These are phyloP conservation scores for Leptonema lineaticorne DNA, from an alignment of 1,140 invertebrate species.

Conservation along the genomic window DNA sequence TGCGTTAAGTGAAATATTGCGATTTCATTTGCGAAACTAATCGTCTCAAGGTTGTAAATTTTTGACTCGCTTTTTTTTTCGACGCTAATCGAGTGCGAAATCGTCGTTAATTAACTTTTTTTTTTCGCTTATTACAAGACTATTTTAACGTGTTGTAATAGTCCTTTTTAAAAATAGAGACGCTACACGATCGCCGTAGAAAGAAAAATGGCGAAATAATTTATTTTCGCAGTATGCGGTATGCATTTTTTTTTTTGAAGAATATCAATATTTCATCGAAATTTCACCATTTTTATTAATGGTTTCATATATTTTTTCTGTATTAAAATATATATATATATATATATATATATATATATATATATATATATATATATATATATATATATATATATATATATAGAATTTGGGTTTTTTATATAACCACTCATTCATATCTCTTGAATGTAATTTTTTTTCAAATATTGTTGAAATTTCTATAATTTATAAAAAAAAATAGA, in stretches of 20 bases:
- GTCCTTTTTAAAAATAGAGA: too few species aligned
- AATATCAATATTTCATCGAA: too few species aligned
- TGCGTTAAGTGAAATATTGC: not conserved
- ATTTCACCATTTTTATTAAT: too few species aligned
- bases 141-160: not conserved
- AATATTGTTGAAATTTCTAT: too few species aligned
- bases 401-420: constrained; percentile 2
- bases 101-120: constrained; percentile 15
- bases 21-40: constrained; percentile 2
- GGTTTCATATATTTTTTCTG: too few species aligned
- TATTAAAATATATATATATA: too few species aligned
- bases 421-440: not conserved
- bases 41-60: not conserved
- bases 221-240: too few species aligned
- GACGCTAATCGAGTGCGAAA: constrained; percentile 15
- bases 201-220: not conserved
- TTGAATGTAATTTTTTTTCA: too few species aligned
- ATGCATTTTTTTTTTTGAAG: not conserved
- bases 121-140: not conserved
- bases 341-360: too few species aligned
- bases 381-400: too few species aligned
- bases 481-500: too few species aligned
- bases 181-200: not conserved
- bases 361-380: too few species aligned
- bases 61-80: constrained; percentile 10